These are phyloP conservation scores for Saxidomus purpurata DNA, from an alignment of 1,140 invertebrate genomes.

Conservation along the genomic window DNA sequence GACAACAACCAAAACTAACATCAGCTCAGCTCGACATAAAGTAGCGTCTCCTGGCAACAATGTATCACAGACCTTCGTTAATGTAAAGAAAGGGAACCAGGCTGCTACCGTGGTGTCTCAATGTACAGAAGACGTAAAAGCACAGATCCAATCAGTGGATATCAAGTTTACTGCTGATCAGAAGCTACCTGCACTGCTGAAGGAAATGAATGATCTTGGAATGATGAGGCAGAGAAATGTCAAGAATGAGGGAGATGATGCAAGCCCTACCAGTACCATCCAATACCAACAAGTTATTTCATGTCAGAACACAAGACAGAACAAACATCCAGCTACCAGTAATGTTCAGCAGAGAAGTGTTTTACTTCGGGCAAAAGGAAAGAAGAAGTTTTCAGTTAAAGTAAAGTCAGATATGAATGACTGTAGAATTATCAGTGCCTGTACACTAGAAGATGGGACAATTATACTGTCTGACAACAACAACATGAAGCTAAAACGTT, in stretches of 20 bases:
- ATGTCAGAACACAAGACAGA: too few species aligned
- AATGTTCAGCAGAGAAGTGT: neutral
- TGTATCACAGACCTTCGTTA: neutral
- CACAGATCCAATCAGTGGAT: neutral
- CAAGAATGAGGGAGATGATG: neutral
- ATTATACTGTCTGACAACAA: neutral
- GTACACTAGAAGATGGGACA: neutral
- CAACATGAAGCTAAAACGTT: constrained; percentile 21
- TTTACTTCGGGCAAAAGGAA: neutral
- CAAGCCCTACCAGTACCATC: too few species aligned
- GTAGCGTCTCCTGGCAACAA: neutral
- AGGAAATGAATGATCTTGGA: neutral
- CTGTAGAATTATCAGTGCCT: neutral
- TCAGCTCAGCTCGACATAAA: neutral
- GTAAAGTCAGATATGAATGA: neutral
- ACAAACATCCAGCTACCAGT: neutral
- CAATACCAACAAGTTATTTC: too few species aligned
- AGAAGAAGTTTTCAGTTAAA: neutral
- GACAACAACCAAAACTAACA: neutral
- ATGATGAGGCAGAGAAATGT: neutral
- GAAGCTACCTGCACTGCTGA: neutral
- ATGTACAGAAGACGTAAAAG: neutral
- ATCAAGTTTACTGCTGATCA: neutral
- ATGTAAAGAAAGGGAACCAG: neutral
- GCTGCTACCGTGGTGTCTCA: neutral